Percentiles rank a stretch among this genome's conserved stretches.
Evolutionary conservation across 64 coral and sea anemone species (phyloP).

Genomic region (Actinia equina): DNA sequence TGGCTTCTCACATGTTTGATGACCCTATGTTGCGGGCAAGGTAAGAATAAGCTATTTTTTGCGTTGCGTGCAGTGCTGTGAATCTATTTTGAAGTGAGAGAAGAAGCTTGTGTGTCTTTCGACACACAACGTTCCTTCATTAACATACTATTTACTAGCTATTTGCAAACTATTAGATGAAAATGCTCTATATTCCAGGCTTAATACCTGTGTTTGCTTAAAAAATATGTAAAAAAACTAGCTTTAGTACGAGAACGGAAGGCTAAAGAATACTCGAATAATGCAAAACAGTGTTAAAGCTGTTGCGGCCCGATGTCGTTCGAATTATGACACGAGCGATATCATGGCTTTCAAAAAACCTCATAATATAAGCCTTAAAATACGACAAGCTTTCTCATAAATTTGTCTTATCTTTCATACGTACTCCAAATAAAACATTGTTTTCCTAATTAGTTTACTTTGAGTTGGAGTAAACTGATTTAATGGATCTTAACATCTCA

Average conservation of each 20-base stretch:
- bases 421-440: not conserved
- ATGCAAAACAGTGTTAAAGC: not conserved
- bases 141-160: conserved; percentile 28
- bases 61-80: conserved; percentile 4
- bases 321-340: not conserved
- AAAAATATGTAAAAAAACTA: not conserved
- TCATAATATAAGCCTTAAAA: not conserved
- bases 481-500: not conserved
- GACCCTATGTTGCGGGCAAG: conserved; percentile 54
- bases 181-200: not conserved
- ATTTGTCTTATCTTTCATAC: not conserved
- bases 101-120: not conserved
- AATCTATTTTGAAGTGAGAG: not conserved
- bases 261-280: not conserved
- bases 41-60: conserved; percentile 22
- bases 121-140: conserved; percentile 24
- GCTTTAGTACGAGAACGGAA: not conserved
- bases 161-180: conserved; percentile 38
- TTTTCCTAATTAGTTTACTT: not conserved
- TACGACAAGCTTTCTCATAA: not conserved
- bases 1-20: conserved; percentile 29
- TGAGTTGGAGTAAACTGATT: not conserved
- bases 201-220: not conserved
- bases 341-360: not conserved
- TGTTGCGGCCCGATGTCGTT: not conserved